Conservation (phyloP, 2,888 invertebrate species). For the Anorthoa munda region DNA sequence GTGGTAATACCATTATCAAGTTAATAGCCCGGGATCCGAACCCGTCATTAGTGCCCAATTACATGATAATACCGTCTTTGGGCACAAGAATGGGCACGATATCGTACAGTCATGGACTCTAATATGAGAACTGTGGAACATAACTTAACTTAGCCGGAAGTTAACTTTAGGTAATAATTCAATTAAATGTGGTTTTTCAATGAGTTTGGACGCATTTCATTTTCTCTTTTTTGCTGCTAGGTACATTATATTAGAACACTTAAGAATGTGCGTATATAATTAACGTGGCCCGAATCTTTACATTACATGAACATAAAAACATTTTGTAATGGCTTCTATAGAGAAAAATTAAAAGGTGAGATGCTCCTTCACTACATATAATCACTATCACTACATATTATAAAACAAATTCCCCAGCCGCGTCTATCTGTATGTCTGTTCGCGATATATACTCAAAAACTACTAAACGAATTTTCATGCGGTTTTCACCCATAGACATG, state of each 20-base stretch:
- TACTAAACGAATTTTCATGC: no score
- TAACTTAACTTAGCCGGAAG: no score
- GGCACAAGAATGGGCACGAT: slow-evolving; percentile 53
- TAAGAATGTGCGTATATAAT: background rate
- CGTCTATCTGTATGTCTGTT: no score
- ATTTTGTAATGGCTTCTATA: no score
- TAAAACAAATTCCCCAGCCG: no score
- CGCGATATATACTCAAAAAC: no score
- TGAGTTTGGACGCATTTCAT: background rate
- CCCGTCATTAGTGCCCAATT: slow-evolving; percentile 68
- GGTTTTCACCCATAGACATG: no score
- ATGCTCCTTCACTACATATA: no score
- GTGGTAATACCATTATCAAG: slow-evolving; percentile 60
- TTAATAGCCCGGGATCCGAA: slow-evolving; percentile 53
- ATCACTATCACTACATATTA: no score
- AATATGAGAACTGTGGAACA: slow-evolving; percentile 63
- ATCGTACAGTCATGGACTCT: slow-evolving; percentile 65
- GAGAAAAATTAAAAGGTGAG: no score
- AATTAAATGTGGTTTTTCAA: slow-evolving; percentile 45
- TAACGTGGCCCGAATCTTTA: background rate
- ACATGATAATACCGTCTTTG: slow-evolving; percentile 66
- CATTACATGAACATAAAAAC: no score
- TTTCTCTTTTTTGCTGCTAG: slow-evolving; percentile 1
- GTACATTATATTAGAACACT: background rate
- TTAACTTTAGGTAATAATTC: slow-evolving; percentile 51